Conservation (phyloP, 2,888 invertebrate genomes). For the Galerucella nymphaeae region DNA sequence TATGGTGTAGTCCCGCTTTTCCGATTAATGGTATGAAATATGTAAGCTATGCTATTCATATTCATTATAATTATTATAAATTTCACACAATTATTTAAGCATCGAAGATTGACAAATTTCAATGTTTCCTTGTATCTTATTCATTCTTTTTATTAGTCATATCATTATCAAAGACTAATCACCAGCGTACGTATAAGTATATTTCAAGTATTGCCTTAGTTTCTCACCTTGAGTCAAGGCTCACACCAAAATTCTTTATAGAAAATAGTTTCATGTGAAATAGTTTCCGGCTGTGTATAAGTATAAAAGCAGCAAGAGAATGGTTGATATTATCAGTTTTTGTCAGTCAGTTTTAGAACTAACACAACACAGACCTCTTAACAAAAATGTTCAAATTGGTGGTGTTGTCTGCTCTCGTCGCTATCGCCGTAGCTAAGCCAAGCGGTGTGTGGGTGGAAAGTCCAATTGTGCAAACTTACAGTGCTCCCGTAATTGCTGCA, state of each 20-base stretch:
- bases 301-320: constrained; percentile 4
- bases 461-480: constrained; percentile 20
- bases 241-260: not conserved
- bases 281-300: not conserved
- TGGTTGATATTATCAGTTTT: constrained; percentile 35
- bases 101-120: too few species aligned
- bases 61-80: too few species aligned
- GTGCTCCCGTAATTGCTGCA: constrained; percentile 19
- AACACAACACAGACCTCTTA: constrained; percentile 44
- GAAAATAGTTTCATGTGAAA: not conserved
- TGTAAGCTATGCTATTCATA: too few species aligned
- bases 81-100: too few species aligned
- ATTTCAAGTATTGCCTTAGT: constrained; percentile 3
- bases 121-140: too few species aligned
- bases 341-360: constrained; percentile 39
- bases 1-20: too few species aligned
- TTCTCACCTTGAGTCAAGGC: constrained; percentile 18
- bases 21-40: too few species aligned
- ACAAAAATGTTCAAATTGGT: constrained; percentile 56
- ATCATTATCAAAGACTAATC: too few species aligned
- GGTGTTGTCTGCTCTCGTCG: constrained; percentile 70
- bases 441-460: constrained; percentile 44
- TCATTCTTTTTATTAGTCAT: too few species aligned
- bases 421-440: constrained; percentile 69
- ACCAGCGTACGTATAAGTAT: not conserved